Evolutionary conservation across 2,888 invertebrate genomes (phyloP).

Genomic region (Epicampocera succincta): DNA sequence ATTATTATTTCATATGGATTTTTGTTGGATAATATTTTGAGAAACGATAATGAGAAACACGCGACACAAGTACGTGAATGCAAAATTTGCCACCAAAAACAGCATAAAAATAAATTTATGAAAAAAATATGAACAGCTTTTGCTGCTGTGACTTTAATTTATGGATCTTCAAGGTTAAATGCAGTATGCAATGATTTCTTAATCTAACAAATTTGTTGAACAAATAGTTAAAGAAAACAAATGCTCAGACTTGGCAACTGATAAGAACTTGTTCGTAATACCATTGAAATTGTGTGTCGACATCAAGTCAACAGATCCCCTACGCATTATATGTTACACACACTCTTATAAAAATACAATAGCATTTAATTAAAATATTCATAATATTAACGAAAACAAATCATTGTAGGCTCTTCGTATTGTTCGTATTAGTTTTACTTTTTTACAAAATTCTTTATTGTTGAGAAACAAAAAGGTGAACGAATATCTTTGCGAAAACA

Average conservation of each 20-base stretch:
- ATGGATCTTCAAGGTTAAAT: slow-evolving; percentile 4
- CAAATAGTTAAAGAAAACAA: background rate
- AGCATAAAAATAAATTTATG: background rate
- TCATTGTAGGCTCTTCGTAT: too few relatives aligned
- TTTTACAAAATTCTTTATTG: too few relatives aligned
- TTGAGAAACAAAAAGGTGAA: too few relatives aligned
- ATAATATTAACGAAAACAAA: too few relatives aligned
- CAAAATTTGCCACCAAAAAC: background rate
- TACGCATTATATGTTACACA: background rate
- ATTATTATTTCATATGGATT: background rate
- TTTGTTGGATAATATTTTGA: background rate
- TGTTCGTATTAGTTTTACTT: too few relatives aligned
- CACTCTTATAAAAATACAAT: too few relatives aligned
- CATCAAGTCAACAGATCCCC: background rate
- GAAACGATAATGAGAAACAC: slow-evolving; percentile 18
- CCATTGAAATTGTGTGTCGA: too few relatives aligned
- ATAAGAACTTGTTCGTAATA: background rate
- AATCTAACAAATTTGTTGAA: background rate
- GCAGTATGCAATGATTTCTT: slow-evolving; percentile 2
- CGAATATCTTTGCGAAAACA: too few relatives aligned
- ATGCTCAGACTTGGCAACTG: background rate
- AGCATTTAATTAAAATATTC: too few relatives aligned
- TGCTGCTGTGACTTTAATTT: background rate
- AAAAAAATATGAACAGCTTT: slow-evolving; percentile 6
- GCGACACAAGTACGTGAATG: background rate